Conservation (phyloP, 2,113 vertebrate genomes). For the Clinocottus analis region DNA sequence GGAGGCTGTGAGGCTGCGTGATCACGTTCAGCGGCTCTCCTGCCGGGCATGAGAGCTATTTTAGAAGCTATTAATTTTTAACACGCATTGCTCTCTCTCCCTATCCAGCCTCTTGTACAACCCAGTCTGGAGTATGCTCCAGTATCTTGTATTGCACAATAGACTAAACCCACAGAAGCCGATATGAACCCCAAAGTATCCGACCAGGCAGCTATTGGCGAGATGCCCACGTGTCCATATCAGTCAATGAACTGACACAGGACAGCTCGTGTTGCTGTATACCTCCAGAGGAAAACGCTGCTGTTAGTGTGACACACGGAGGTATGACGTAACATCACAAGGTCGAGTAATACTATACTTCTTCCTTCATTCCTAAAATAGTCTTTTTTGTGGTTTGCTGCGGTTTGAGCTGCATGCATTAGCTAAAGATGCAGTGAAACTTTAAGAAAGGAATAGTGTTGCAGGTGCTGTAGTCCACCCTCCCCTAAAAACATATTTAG, state of each 20-base stretch:
- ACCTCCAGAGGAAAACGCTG: slow-evolving; percentile 15
- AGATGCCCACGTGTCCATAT: slow-evolving; percentile 9
- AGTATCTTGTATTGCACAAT: not conserved
- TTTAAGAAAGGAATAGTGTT: not conserved
- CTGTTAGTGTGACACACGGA: not conserved
- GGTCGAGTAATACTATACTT: not conserved
- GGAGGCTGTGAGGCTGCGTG: not conserved
- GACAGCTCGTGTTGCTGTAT: not conserved
- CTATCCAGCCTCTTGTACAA: slow-evolving; percentile 14
- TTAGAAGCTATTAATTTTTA: slow-evolving; percentile 44
- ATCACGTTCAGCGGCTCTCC: not conserved
- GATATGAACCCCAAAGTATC: not conserved
- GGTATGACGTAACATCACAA: not conserved
- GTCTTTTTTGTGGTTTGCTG: not conserved
- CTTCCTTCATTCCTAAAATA: not conserved
- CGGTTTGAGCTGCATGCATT: not conserved
- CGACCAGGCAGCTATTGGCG: not conserved
- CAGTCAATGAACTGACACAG: not conserved
- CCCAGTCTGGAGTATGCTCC: not conserved
- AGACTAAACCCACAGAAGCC: not conserved
- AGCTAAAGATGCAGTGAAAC: not conserved
- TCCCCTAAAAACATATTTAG: too few species aligned
- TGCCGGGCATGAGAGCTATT: not conserved
- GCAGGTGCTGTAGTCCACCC: too few species aligned
- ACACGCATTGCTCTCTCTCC: not conserved